Evolutionary conservation across 2,113 vertebrate genomes (phyloP).

Genomic region (Beaufortia kweichowensis): DNA sequence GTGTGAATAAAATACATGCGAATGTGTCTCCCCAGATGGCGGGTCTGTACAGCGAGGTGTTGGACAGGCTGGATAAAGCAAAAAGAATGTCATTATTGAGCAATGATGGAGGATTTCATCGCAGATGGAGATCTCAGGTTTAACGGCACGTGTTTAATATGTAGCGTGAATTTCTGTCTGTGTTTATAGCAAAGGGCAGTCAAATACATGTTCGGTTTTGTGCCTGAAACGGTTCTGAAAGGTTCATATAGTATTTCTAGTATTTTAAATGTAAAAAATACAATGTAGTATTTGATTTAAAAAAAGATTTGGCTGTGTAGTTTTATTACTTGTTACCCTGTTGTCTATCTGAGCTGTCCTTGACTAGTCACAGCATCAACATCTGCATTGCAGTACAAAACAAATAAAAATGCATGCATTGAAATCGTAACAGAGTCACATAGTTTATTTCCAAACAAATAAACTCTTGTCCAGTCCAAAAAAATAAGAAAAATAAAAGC

Average conservation of each 20-base stretch:
- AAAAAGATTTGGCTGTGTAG: background rate
- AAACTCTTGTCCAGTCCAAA: conserved; percentile 79
- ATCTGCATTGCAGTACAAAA: conserved; percentile 58
- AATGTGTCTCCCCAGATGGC: conserved; percentile 73
- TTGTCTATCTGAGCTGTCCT: conserved; percentile 6
- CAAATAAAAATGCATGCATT: conserved; percentile 55
- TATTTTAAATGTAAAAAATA: background rate
- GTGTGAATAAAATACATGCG: conserved; percentile 13
- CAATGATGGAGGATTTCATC: conserved; percentile 55
- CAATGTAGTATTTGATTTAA: background rate
- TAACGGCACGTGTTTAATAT: conserved; percentile 24
- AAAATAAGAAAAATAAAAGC: conserved; percentile 22
- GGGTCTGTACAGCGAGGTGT: conserved; percentile 79
- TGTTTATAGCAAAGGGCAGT: conserved; percentile 9
- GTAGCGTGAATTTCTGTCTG: conserved; percentile 30
- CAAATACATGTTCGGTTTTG: background rate
- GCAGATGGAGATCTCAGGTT: conserved; percentile 22
- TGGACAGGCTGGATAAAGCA: conserved; percentile 78
- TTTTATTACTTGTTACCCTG: conserved; percentile 8
- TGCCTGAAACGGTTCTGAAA: background rate
- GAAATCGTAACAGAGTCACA: conserved; percentile 78
- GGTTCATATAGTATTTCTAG: background rate
- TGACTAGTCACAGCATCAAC: background rate
- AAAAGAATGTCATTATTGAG: conserved; percentile 67
- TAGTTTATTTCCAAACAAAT: conserved; percentile 83